A percentile compares a stretch with the other conserved stretches of the same genome.
Conservation (phyloP, 2,113 vertebrate species). For the Rhinoderma darwinii region DNA sequence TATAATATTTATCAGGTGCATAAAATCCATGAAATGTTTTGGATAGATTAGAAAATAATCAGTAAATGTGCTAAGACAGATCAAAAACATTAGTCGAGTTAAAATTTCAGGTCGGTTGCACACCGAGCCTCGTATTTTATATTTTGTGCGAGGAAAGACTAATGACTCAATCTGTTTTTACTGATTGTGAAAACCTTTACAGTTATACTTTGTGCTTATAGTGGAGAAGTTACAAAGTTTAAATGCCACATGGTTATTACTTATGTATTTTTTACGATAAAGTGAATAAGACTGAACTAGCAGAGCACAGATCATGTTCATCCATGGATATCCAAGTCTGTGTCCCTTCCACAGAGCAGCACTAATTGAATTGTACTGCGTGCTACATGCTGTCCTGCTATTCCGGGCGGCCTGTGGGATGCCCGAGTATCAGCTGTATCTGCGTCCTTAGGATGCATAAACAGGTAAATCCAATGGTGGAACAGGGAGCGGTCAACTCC, state of each 20-base stretch:
- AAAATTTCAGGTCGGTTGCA: not conserved
- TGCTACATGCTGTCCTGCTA: too few relatives aligned
- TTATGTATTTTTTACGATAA: not conserved
- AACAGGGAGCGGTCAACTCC: too few relatives aligned
- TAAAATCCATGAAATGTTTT: not conserved
- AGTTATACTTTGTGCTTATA: conserved; percentile 9
- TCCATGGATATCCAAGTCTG: not conserved
- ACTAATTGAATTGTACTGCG: too few relatives aligned
- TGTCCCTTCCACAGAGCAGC: too few relatives aligned
- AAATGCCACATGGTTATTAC: not conserved
- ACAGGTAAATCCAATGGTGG: too few relatives aligned
- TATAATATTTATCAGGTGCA: not conserved
- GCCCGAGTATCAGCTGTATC: too few relatives aligned
- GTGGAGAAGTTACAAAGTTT: not conserved
- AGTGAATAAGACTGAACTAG: not conserved
- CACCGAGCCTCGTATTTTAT: not conserved
- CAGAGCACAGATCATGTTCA: not conserved
- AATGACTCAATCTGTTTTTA: conserved; percentile 31
- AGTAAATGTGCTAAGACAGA: not conserved
- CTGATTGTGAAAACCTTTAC: not conserved
- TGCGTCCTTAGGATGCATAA: too few relatives aligned
- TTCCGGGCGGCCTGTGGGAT: too few relatives aligned
- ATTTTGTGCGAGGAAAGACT: not conserved
- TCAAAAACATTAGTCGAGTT: not conserved
- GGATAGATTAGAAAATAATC: not conserved